Conservation (phyloP, 64 coral and sea anemone genomes). For the Hydrozoanthus tunicans region DNA sequence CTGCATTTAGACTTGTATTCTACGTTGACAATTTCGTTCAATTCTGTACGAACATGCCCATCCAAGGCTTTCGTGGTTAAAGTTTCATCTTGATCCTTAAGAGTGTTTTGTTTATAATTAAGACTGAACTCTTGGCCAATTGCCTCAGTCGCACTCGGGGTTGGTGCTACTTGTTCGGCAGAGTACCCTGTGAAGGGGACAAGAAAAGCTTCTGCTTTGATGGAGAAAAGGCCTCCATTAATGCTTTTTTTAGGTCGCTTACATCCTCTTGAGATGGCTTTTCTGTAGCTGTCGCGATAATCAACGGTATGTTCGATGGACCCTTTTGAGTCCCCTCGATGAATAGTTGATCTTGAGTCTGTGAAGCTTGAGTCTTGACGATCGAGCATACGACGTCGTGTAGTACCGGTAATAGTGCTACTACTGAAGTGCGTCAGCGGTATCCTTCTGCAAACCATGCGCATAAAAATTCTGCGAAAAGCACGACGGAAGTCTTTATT, state of each 20-base stretch:
- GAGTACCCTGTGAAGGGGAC: not conserved
- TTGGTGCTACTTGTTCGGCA: not conserved
- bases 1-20: not conserved
- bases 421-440: slow-evolving; percentile 54
- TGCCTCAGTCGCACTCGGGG: not conserved
- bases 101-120: not conserved
- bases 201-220: slow-evolving; percentile 1
- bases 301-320: slow-evolving; percentile 56
- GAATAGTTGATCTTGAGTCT: slow-evolving; percentile 74
- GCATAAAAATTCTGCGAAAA: slow-evolving; percentile 75
- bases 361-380: slow-evolving; percentile 78
- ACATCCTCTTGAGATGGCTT: slow-evolving; percentile 65
- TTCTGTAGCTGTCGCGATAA: slow-evolving; percentile 69
- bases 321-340: slow-evolving; percentile 18
- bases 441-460: slow-evolving; percentile 67
- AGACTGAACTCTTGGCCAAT: not conserved
- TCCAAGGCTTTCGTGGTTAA: not conserved
- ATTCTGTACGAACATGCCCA: not conserved
- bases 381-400: slow-evolving; percentile 8
- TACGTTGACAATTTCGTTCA: not conserved
- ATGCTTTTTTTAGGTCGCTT: slow-evolving; percentile 21
- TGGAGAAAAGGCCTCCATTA: not conserved
- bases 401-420: slow-evolving; percentile 53
- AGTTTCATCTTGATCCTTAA: not conserved
- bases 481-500: slow-evolving; percentile 79